Percentiles rank a stretch among this genome's conserved stretches.
phyloP scores from a whole-genome alignment of 2,888 invertebrate genomes.

The Sarcophaga caerulescens region DNA sequence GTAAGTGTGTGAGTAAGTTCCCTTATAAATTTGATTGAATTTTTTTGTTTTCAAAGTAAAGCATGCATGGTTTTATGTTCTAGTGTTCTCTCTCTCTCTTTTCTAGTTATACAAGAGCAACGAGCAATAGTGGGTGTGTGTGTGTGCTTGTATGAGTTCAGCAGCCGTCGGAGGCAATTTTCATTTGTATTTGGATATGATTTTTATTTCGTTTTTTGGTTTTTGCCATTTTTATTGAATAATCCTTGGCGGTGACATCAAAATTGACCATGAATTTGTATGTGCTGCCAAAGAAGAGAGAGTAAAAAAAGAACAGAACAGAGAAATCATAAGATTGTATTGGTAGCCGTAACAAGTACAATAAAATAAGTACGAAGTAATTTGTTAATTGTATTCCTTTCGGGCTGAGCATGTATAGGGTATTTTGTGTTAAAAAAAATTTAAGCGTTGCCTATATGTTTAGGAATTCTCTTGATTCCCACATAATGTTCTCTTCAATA shows the following conservation, averaged over 20 bases:
- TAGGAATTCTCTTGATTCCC: no score
- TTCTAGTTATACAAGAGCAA: no score
- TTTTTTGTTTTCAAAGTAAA: neutral
- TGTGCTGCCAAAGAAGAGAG: neutral
- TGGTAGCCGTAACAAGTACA: neutral
- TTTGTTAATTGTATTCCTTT: neutral
- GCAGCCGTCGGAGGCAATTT: neutral
- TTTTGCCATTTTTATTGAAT: neutral
- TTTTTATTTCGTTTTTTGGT: neutral
- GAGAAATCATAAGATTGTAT: neutral
- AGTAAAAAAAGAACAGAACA: neutral
- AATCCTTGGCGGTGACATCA: slow-evolving; percentile 16
- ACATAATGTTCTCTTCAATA: no score
- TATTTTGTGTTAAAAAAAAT: no score
- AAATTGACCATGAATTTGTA: slow-evolving; percentile 16
- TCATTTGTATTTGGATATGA: neutral
- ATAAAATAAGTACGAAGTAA: neutral
- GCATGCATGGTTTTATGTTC: no score
- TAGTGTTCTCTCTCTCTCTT: no score
- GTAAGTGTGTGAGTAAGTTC: no score
- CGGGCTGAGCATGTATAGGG: no score
- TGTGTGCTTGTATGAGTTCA: no score
- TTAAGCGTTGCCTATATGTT: no score
- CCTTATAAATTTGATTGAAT: neutral
- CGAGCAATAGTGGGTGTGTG: no score